Evolutionary conservation across 30 jellyfish, hydroid and myxozoan genomes (phyloP), one percentile per base, ranked within the genome.

Genomic region (Mastigias papua): DNA sequence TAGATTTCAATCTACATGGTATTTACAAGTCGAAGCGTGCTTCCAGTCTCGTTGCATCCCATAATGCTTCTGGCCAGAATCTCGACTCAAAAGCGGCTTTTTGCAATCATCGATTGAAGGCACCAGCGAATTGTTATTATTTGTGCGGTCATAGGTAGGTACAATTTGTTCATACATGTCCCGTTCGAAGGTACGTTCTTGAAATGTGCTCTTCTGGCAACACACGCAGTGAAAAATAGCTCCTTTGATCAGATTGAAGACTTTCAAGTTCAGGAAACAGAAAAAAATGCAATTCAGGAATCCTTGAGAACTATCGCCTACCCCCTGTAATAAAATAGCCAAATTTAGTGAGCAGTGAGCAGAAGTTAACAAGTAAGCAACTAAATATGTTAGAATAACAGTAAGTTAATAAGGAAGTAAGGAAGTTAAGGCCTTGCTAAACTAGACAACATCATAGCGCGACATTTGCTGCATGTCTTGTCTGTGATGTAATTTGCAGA

Each of bases 281-380:
- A 94, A 94, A 70, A 94, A 66, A 60, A 94, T 46, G 86, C 97
- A 90, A 74, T 94, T 94, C 71, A 94, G 90, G 51, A 74, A 72
- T 13, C 99, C 99, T 78, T 89, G 97, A 0, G 81, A 70, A 51
- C 93, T 94, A 81, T 89, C 97, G 28, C 99, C 99, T 9, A 94
- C 68, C 8, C 97, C 97, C 99, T 94, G 71, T 4, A 75, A n/a
- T 37, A 58, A 29, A 76, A 78, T 37, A 67, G 37, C 5, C 7
- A 4, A 42, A 42, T n/a, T n/a, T n/a, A n/a, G n/a, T n/a, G n/a
- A n/a, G n/a, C n/a, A n/a, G n/a, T n/a, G n/a, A n/a, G n/a, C n/a
- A n/a, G n/a, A n/a, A n/a, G n/a, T n/a, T n/a, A n/a, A n/a, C n/a
- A n/a, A n/a, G n/a, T n/a, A n/a, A n/a, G n/a, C n/a, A 42, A 15